A percentile compares a stretch with the other conserved stretches of the same genome.
Evolutionary conservation across 2,797 vertebrate genomes (phyloP).

Genomic region (Halcyon badia): DNA sequence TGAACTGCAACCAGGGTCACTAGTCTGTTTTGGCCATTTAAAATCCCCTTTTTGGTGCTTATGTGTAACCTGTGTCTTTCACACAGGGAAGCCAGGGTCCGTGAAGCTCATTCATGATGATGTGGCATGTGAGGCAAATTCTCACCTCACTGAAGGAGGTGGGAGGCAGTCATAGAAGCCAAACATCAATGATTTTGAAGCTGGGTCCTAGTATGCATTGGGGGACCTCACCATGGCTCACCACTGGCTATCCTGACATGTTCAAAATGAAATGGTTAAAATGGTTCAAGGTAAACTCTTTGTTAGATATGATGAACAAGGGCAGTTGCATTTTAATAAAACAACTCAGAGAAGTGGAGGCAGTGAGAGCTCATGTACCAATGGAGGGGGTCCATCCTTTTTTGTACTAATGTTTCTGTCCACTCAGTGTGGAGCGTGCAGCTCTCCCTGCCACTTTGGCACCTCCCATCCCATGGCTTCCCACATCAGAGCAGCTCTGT

Average conservation of each 20-base stretch:
- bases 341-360: not conserved
- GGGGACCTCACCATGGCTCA: not conserved
- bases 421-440: fast-evolving
- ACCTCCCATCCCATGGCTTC: not conserved
- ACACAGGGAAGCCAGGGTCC: not conserved
- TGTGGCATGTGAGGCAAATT: not conserved
- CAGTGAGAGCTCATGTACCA: fast-evolving
- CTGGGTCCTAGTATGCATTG: not conserved
- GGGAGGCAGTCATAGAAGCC: not conserved
- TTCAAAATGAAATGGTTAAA: not conserved
- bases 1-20: not conserved
- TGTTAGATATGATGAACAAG: fast-evolving
- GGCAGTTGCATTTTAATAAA: not conserved
- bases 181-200: not conserved
- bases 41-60: not conserved
- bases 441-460: not conserved
- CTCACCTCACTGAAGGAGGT: not conserved
- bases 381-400: not conserved
- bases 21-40: not conserved
- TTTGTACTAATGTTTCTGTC: not conserved
- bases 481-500: not conserved
- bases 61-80: not conserved
- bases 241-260: fast-evolving
- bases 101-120: not conserved
- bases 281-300: not conserved